Conservation (phyloP, 2,888 invertebrate species). For the Euphydryas editha region DNA sequence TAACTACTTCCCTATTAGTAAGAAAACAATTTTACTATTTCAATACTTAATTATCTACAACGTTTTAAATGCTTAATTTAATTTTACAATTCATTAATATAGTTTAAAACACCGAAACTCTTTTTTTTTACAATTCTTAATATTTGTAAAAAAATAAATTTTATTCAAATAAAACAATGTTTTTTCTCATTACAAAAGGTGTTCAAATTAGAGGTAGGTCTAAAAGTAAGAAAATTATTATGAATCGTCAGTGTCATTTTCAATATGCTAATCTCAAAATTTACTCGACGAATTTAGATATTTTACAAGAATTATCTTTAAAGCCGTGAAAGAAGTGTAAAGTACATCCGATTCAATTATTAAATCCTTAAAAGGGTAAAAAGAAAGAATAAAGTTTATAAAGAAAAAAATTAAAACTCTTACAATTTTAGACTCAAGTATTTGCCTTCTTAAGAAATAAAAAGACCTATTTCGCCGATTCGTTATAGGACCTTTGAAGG, state of each 20-base stretch:
- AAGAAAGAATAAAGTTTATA: neutral
- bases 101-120: neutral
- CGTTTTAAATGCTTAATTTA: too few species aligned
- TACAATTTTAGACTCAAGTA: neutral
- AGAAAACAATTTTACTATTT: too few species aligned
- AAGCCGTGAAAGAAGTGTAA: neutral
- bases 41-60: too few species aligned
- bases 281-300: neutral
- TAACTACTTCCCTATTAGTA: too few species aligned
- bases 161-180: too few species aligned
- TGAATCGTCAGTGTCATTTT: neutral
- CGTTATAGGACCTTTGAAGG: neutral
- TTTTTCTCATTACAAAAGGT: too few species aligned
- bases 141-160: too few species aligned
- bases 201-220: too few species aligned
- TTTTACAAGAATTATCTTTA: neutral
- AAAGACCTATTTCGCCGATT: slow-evolving; percentile 6
- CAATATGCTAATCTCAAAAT: neutral
- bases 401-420: slow-evolving; percentile 2
- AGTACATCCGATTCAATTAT: slow-evolving; percentile 3
- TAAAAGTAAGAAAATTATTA: neutral
- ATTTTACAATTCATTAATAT: too few species aligned
- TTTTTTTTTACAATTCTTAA: neutral
- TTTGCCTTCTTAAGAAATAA: slow-evolving; percentile 1
- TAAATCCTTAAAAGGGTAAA: slow-evolving; percentile 1